Percentiles rank a stretch among this genome's conserved stretches.
phyloP scores from a whole-genome alignment of 2,888 invertebrate genomes.

The Phrixothrix hirtus region DNA sequence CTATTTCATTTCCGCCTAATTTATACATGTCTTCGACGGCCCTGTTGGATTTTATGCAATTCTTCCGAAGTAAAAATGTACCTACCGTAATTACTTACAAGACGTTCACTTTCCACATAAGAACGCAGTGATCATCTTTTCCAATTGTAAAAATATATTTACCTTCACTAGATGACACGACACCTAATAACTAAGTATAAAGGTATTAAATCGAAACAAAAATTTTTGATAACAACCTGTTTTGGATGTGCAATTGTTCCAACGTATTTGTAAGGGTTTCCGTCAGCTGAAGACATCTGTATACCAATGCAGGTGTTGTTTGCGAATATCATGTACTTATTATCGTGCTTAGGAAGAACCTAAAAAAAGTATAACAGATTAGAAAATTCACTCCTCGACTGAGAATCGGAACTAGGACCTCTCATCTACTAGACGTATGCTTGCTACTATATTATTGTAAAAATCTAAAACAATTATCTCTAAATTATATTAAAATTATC shows the following conservation, averaged over 20 bases:
- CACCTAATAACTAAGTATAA: too few relatives aligned
- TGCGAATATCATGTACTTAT: conserved; percentile 64
- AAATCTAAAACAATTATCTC: too few relatives aligned
- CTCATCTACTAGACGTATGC: too few relatives aligned
- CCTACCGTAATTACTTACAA: conserved; percentile 53
- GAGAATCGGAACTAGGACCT: too few relatives aligned
- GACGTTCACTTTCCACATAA: conserved; percentile 63
- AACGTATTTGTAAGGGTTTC: conserved; percentile 71
- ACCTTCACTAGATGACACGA: too few relatives aligned
- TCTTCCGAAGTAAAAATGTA: conserved; percentile 28
- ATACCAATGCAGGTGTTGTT: conserved; percentile 69
- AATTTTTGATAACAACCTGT: conserved; percentile 61
- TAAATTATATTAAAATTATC: too few relatives aligned
- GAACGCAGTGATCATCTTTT: conserved; percentile 58
- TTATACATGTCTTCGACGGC: conserved; percentile 39
- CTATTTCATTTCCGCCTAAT: conserved; percentile 62
- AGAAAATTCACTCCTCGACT: too few relatives aligned
- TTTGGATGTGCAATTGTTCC: conserved; percentile 59
- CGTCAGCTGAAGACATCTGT: conserved; percentile 70
- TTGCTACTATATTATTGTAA: too few relatives aligned
- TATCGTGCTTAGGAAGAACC: conserved; percentile 51
- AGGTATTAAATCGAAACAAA: too few relatives aligned
- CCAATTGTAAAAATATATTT: conserved; percentile 62
- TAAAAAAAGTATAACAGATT: conserved; percentile 30
- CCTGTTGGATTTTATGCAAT: conserved; percentile 40